Evolutionary conservation across 2,888 invertebrate genomes (phyloP), one percentile per base, ranked within the genome.

Genomic region (Drosophila quasianomalipes): DNA sequence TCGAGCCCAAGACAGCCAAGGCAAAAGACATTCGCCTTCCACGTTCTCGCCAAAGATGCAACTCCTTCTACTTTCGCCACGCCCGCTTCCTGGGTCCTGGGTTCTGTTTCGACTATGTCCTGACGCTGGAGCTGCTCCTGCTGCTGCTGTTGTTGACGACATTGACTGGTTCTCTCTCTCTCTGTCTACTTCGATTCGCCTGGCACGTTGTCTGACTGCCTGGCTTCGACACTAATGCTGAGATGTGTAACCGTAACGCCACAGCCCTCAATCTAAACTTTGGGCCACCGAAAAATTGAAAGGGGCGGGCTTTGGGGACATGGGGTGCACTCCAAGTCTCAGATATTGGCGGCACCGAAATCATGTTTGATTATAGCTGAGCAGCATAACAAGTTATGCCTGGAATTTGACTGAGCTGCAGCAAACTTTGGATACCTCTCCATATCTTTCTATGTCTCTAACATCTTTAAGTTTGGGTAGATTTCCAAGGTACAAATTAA

Each of bases 341-440:
- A n/a, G 31, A 30, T 49, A 26, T 61, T 69, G 58, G 58, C 62
- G 63, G 61, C 63, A 49, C 69, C 59, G 63, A 82, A 90, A 89
- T 87, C 91, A 89, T 79, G 87, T 87, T 87, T 87, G 87, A 87
- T 90, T 87, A 87, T 78, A 90, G 82, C 77, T 86, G 90, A 89
- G 78, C 74, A 79, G 90, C 81, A 87, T 83, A 76, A 76, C 84
- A 86, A 89, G 82, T 89, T 83, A 71, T 68, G 70, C 75, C 70
- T 70, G 59, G 58, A 54, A 71, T 62, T 73, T 64, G 61, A 35
- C 52, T 49, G 10, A 61, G 26, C 16, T 28, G 26, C 30, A 19
- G 10, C 30, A 71, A 78, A 57, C 55, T 68, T 71, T 75, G 69
- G 31, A 30, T 57, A 58, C 66, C 59, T 61, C 28, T 58, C 6